A percentile compares a stretch with the other conserved stretches of the same genome.
Conservation (phyloP, 2,797 vertebrate species). For the Dicrostonyx torquatus region DNA sequence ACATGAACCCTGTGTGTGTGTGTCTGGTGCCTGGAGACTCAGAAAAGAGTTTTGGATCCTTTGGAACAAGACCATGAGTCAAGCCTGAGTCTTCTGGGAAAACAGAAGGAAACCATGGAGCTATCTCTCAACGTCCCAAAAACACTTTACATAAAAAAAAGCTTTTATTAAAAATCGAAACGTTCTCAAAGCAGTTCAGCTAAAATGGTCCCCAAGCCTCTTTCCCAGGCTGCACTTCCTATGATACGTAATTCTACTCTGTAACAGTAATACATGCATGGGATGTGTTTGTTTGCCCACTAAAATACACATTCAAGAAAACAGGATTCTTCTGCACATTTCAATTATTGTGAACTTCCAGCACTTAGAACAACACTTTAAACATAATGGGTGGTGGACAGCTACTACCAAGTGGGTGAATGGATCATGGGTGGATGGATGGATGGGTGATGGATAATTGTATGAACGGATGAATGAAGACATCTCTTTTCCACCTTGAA, state of each 20-base stretch:
- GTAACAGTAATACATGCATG: background rate
- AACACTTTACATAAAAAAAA: background rate
- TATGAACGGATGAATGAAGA: background rate
- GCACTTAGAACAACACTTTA: background rate
- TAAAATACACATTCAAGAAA: background rate
- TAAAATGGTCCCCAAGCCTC: background rate
- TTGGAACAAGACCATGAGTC: background rate
- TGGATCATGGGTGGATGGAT: background rate
- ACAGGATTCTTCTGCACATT: background rate
- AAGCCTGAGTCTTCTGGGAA: background rate
- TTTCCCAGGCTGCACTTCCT: background rate
- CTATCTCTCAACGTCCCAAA: background rate
- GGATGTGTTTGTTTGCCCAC: background rate
- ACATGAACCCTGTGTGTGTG: background rate
- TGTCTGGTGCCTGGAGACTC: background rate
- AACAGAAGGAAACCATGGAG: too few relatives aligned
- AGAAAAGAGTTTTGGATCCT: background rate
- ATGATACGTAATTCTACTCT: background rate
- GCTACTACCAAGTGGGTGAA: background rate
- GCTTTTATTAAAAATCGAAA: background rate
- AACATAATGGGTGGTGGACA: background rate
- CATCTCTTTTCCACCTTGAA: background rate
- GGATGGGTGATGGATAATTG: background rate
- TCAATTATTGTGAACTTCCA: background rate
- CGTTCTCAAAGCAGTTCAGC: background rate